Evolutionary conservation across 2,113 vertebrate species (phyloP).

Genomic region (Anser brachyrhynchus): DNA sequence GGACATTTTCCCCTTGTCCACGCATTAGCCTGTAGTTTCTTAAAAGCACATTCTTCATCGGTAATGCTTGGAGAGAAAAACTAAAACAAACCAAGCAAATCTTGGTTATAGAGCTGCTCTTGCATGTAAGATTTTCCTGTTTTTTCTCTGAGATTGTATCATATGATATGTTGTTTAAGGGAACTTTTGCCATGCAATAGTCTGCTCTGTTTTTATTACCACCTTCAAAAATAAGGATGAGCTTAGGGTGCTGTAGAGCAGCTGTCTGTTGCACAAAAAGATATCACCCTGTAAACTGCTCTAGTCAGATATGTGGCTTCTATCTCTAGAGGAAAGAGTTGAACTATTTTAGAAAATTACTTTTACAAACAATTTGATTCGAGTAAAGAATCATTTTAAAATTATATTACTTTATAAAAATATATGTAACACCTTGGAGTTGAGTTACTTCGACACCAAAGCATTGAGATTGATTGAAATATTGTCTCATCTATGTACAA

Average conservation of each 20-base stretch:
- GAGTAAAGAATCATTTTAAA: slow-evolving; percentile 14
- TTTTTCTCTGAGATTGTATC: not conserved
- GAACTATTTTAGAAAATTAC: slow-evolving; percentile 48
- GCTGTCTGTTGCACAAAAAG: not conserved
- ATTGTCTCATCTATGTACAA: not conserved
- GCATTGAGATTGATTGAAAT: not conserved
- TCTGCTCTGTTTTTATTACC: not conserved
- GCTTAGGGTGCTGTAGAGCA: not conserved
- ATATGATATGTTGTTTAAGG: not conserved
- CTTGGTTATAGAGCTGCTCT: not conserved
- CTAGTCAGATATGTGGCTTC: not conserved
- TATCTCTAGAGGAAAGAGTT: not conserved
- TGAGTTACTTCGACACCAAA: not conserved
- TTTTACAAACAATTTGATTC: slow-evolving; percentile 50
- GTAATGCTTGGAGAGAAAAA: not conserved
- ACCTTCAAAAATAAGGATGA: not conserved
- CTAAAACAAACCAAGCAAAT: not conserved
- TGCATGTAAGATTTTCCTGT: not conserved
- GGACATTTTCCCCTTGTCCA: slow-evolving; percentile 22
- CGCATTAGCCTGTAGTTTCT: slow-evolving; percentile 31
- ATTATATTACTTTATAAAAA: not conserved
- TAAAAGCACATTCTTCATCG: slow-evolving; percentile 35
- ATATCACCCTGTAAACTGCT: not conserved
- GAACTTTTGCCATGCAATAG: not conserved
- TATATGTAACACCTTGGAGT: slow-evolving; percentile 22